Evolutionary conservation across 2,888 invertebrate species (phyloP).

Genomic region (Unio pictorum): DNA sequence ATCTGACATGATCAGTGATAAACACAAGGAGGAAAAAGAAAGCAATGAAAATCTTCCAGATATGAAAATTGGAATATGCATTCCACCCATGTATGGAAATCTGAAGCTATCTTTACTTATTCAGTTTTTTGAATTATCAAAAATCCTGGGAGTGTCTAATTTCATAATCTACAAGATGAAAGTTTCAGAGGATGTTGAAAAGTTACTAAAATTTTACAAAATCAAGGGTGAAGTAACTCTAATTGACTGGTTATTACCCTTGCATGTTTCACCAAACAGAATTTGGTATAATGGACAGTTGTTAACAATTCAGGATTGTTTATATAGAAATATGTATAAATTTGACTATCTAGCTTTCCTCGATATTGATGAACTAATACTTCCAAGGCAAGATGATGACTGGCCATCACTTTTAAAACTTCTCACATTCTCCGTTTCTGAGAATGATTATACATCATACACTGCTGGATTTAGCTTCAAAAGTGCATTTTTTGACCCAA

Average conservation of each 20-base stretch:
- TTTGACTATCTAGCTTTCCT: constrained; percentile 62
- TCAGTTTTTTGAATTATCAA: constrained; percentile 65
- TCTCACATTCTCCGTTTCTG: constrained; percentile 3
- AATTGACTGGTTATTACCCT: constrained; percentile 61
- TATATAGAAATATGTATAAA: constrained; percentile 62
- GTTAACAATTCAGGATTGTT: constrained; percentile 68
- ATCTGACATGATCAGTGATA: background rate
- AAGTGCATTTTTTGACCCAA: constrained; percentile 60
- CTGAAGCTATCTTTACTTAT: constrained; percentile 57
- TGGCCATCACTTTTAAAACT: constrained; percentile 44
- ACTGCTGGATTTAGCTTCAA: constrained; percentile 53
- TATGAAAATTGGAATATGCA: constrained; percentile 56
- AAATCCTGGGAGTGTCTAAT: constrained; percentile 58
- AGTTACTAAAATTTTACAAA: constrained; percentile 54
- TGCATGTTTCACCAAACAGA: constrained; percentile 22
- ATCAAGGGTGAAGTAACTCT: constrained; percentile 44
- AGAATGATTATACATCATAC: constrained; percentile 6
- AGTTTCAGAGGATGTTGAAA: constrained; percentile 39
- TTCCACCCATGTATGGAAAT: constrained; percentile 67
- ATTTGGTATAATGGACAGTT: constrained; percentile 70
- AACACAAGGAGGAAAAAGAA: background rate
- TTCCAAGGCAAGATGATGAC: constrained; percentile 48
- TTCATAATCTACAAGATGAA: constrained; percentile 61
- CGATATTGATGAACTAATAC: constrained; percentile 68
- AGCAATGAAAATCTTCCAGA: constrained; percentile 5